phyloP scores from a whole-genome alignment of 2,797 vertebrate genomes.

The Micrastur ruficollis region DNA sequence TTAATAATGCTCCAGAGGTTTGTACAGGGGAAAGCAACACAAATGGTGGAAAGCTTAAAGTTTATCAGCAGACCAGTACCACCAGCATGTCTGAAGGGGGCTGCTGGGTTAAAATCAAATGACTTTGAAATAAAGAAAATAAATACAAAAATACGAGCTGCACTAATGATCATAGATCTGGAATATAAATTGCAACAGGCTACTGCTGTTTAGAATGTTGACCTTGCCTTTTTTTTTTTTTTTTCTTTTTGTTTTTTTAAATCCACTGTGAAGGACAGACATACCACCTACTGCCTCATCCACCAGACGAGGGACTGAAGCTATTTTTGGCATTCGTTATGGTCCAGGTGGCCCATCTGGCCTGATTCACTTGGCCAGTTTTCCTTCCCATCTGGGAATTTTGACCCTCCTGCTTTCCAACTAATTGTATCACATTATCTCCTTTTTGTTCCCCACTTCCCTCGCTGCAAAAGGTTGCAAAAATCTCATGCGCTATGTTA shows the following conservation, averaged over 20 bases:
- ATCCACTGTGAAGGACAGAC: constrained; percentile 49
- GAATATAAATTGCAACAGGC: constrained; percentile 40
- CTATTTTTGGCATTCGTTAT: constrained; percentile 82
- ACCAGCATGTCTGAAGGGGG: neutral
- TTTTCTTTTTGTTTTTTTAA: neutral
- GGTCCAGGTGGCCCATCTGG: constrained; percentile 83
- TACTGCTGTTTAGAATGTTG: constrained; percentile 34
- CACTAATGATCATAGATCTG: constrained; percentile 33
- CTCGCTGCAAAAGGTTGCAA: constrained; percentile 86
- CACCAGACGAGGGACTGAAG: constrained; percentile 72
- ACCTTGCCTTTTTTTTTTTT: neutral
- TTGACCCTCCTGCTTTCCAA: constrained; percentile 84
- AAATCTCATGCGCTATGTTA: constrained; percentile 94
- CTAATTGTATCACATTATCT: constrained; percentile 97
- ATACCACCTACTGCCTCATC: constrained; percentile 65
- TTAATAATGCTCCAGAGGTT: neutral
- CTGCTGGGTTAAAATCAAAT: neutral
- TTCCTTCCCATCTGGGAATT: constrained; percentile 82
- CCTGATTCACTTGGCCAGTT: constrained; percentile 78
- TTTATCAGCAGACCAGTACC: neutral
- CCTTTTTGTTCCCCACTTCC: constrained; percentile 86
- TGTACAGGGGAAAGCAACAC: neutral
- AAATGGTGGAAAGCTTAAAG: neutral
- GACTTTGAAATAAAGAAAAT: constrained; percentile 1
- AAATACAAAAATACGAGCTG: neutral